Conservation (phyloP, 2,888 invertebrate species). For the Pterostichus niger region DNA sequence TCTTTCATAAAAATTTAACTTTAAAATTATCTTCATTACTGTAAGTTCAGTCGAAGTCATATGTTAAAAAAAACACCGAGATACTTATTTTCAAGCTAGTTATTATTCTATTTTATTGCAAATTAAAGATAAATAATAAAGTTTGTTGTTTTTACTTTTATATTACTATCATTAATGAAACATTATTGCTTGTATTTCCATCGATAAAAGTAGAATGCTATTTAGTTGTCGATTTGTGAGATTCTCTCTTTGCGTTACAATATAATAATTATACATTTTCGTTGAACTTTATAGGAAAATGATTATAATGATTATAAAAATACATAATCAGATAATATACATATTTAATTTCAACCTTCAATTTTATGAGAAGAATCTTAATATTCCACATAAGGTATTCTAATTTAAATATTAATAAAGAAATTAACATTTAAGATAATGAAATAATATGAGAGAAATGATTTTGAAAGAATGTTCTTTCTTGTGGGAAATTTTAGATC, state of each 20-base stretch:
- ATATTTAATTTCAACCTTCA: constrained; percentile 47
- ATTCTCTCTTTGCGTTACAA: not conserved
- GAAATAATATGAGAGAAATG: constrained; percentile 2
- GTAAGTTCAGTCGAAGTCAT: no score
- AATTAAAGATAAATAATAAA: not conserved
- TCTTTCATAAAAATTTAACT: no score
- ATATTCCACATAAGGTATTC: constrained; percentile 31
- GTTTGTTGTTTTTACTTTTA: not conserved
- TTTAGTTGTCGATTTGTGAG: not conserved
- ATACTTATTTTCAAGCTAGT: no score
- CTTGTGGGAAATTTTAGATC: constrained; percentile 8
- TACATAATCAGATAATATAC: constrained; percentile 32
- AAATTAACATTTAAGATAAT: constrained; percentile 45
- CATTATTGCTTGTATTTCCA: not conserved
- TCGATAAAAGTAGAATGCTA: not conserved
- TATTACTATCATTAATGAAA: constrained; percentile 22
- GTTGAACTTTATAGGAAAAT: constrained; percentile 22
- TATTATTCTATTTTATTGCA: no score
- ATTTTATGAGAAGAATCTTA: constrained; percentile 34
- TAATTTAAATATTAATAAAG: constrained; percentile 52
- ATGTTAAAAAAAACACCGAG: no score
- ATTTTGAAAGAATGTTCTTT: constrained; percentile 1
- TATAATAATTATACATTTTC: constrained; percentile 24
- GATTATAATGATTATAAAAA: constrained; percentile 38
- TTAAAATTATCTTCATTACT: no score